A percentile compares a stretch with the other conserved stretches of the same genome.
Evolutionary conservation across 2,797 vertebrate species (phyloP).

Genomic region (Selene dorsalis): DNA sequence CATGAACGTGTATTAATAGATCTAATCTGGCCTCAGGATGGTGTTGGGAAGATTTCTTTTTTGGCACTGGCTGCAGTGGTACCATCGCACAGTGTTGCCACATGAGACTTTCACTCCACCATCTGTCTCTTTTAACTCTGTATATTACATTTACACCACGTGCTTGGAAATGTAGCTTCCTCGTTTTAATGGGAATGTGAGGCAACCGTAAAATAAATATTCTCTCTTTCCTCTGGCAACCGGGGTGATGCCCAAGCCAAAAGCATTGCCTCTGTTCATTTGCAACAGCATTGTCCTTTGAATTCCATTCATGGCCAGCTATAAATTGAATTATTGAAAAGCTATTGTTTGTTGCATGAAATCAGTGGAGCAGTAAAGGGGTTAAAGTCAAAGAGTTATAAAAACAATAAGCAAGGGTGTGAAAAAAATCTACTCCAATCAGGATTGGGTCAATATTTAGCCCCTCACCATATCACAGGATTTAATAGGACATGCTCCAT

Average conservation of each 20-base stretch:
- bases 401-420: slow-evolving; percentile 82
- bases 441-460: slow-evolving; percentile 81
- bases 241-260: slow-evolving; percentile 62
- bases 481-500: slow-evolving; percentile 85
- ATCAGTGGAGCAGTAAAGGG: slow-evolving; percentile 82
- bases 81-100: slow-evolving; percentile 75
- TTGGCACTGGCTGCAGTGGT: slow-evolving; percentile 72
- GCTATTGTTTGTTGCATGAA: slow-evolving; percentile 82
- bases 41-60: slow-evolving; percentile 74
- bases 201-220: slow-evolving; percentile 81
- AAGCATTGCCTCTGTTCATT: slow-evolving; percentile 71
- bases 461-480: slow-evolving; percentile 72
- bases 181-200: slow-evolving; percentile 83
- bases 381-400: slow-evolving; percentile 82
- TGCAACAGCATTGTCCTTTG: slow-evolving; percentile 78
- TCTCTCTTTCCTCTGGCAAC: slow-evolving; percentile 70
- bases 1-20: slow-evolving; percentile 73
- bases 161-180: slow-evolving; percentile 76
- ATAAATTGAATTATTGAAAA: slow-evolving; percentile 87
- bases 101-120: slow-evolving; percentile 80
- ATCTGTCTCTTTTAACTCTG: slow-evolving; percentile 83
- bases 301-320: slow-evolving; percentile 79
- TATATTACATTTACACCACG: slow-evolving; percentile 76
- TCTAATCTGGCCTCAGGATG: slow-evolving; percentile 66
- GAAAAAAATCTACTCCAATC: slow-evolving; percentile 81